Conservation (phyloP, 2,888 invertebrate species). For the Drosophila phalerata region DNA sequence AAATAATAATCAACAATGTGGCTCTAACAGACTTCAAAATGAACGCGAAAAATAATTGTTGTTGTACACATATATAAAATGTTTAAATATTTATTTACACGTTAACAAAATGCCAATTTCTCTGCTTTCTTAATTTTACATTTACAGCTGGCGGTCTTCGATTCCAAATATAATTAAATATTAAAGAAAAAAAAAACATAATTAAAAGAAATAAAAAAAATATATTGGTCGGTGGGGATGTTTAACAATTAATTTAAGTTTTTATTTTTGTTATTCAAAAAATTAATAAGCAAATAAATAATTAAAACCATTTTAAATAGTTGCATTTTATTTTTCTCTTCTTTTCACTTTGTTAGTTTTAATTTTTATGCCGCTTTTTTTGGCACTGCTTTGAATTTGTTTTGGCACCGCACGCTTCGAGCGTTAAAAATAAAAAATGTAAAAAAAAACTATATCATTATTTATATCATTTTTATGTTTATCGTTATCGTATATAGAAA, state of each 20-base stretch:
- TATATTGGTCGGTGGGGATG: conserved; percentile 79
- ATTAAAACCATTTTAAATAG: conserved; percentile 27
- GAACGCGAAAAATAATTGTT: conserved; percentile 53
- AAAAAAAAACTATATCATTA: conserved; percentile 21
- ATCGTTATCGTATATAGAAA: conserved; percentile 10
- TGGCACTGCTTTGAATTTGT: conserved; percentile 79
- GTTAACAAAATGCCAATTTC: conserved; percentile 44
- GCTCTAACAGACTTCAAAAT: conserved; percentile 77
- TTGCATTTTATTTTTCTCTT: conserved; percentile 12
- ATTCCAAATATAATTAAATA: conserved; percentile 22
- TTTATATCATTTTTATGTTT: conserved; percentile 27
- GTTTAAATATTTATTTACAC: conserved; percentile 53
- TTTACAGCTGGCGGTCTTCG: conserved; percentile 48
- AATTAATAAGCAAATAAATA: conserved; percentile 16
- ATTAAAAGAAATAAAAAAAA: conserved; percentile 19
- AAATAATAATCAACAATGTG: conserved; percentile 85
- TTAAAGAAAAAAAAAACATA: conserved; percentile 19
- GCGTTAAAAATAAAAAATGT: conserved; percentile 53
- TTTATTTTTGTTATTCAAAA: conserved; percentile 10
- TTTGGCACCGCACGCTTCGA: conserved; percentile 79
- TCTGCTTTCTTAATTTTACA: conserved; percentile 10
- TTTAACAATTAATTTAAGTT: conserved; percentile 55
- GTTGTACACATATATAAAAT: conserved; percentile 52
- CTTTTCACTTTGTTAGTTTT: conserved; percentile 1
- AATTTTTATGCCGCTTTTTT: conserved; percentile 48